Percentiles rank a stretch among this genome's conserved stretches.
These are phyloP conservation scores for Abscondita cerata DNA, from an alignment of 2,888 invertebrate genomes.

Conservation along the genomic window DNA sequence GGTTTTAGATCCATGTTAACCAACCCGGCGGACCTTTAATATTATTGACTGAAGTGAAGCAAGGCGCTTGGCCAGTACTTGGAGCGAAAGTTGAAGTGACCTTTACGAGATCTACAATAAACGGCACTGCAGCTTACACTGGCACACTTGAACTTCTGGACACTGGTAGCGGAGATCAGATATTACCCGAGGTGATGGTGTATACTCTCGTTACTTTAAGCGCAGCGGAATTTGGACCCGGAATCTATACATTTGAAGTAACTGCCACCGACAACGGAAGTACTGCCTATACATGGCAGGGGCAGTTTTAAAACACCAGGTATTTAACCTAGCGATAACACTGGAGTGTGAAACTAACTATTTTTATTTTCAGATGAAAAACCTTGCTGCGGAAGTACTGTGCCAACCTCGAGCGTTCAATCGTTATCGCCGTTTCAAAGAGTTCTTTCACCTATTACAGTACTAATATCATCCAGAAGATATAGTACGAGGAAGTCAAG, in stretches of 20 bases:
- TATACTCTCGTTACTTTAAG: conserved; percentile 69
- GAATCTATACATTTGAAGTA: conserved; percentile 62
- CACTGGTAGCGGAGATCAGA: conserved; percentile 70
- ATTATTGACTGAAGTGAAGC: conserved; percentile 63
- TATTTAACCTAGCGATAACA: conserved; percentile 38
- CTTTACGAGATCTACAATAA: conserved; percentile 54
- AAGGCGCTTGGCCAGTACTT: conserved; percentile 64
- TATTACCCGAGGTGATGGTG: conserved; percentile 68
- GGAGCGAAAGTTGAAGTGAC: conserved; percentile 65
- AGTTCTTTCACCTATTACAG: conserved; percentile 59
- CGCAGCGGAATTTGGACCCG: conserved; percentile 59
- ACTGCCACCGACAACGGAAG: conserved; percentile 63
- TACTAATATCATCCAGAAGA: conserved; percentile 58
- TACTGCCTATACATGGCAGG: conserved; percentile 62
- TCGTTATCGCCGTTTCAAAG: conserved; percentile 63
- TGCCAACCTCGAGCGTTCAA: conserved; percentile 59
- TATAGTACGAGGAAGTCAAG: conserved; percentile 48
- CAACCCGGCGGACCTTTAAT: conserved; percentile 58
- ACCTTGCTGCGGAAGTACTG: conserved; percentile 63
- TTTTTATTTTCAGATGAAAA: conserved; percentile 47
- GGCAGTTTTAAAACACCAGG: conserved; percentile 48
- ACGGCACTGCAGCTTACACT: conserved; percentile 53
- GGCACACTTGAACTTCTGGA: conserved; percentile 62
- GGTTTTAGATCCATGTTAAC: conserved; percentile 59
- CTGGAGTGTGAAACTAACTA: no score